A percentile compares a stretch with the other conserved stretches of the same genome.
These are phyloP conservation scores for Amblyjoppa fuscipennis DNA, from an alignment of 2,888 invertebrate species.

Conservation along the genomic window DNA sequence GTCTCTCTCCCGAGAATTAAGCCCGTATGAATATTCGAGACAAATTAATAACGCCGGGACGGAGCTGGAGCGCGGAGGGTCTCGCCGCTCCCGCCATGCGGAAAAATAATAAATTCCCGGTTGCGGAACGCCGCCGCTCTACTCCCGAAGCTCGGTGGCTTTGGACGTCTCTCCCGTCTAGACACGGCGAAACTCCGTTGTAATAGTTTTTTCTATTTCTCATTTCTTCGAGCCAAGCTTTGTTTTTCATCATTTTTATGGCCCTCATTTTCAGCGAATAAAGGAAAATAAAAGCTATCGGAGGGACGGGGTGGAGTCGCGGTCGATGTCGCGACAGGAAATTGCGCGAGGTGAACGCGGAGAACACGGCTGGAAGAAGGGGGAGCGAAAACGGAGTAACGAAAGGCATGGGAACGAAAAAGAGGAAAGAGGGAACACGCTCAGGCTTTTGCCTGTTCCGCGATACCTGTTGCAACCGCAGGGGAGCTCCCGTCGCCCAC, in stretches of 20 bases:
- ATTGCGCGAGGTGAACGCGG: background rate
- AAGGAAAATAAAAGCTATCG: constrained; percentile 3
- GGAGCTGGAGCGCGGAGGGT: constrained; percentile 35
- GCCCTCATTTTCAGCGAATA: constrained; percentile 1
- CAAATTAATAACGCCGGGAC: constrained; percentile 71
- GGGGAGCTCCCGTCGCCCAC: constrained; percentile 27
- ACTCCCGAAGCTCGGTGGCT: background rate
- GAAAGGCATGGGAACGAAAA: constrained; percentile 12
- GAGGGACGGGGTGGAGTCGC: background rate
- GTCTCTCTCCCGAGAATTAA: constrained; percentile 59
- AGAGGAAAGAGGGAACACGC: constrained; percentile 2
- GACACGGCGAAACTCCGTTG: constrained; percentile 28
- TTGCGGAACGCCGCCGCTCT: constrained; percentile 54
- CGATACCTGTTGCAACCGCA: constrained; percentile 63
- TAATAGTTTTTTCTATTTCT: constrained; percentile 57
- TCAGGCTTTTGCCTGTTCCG: constrained; percentile 22
- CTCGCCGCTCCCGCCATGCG: constrained; percentile 57
- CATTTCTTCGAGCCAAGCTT: constrained; percentile 20
- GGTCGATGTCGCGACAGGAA: constrained; percentile 1
- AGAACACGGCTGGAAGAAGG: background rate
- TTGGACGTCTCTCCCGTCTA: constrained; percentile 44
- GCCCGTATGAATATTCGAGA: constrained; percentile 73
- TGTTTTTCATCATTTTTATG: constrained; percentile 51
- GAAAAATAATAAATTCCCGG: constrained; percentile 68
- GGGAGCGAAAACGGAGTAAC: constrained; percentile 4